These are phyloP conservation scores for Leucophenga varia DNA, from an alignment of 1,140 invertebrate species.

Conservation along the genomic window DNA sequence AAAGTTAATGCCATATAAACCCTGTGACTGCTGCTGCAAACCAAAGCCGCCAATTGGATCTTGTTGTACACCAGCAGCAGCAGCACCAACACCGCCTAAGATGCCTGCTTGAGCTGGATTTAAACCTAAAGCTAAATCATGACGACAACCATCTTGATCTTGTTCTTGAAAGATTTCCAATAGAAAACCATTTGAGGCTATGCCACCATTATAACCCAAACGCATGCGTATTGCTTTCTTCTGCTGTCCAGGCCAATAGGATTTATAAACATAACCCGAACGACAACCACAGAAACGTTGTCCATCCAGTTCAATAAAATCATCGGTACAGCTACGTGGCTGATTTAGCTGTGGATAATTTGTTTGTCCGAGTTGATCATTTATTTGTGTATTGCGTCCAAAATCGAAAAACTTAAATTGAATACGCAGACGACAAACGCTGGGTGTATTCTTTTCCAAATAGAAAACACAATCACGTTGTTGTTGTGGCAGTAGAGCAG, in stretches of 20 bases:
- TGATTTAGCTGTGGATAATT: constrained; percentile 2
- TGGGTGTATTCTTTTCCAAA: constrained; percentile 56
- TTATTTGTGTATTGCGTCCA: constrained; percentile 39
- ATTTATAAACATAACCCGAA: constrained; percentile 56
- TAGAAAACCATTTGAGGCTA: constrained; percentile 58
- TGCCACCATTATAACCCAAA: constrained; percentile 30
- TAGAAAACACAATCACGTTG: constrained; percentile 59
- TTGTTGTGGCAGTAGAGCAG: constrained; percentile 33
- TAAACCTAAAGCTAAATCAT: neutral
- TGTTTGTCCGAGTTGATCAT: constrained; percentile 6
- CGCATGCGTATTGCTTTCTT: constrained; percentile 54
- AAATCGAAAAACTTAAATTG: constrained; percentile 62
- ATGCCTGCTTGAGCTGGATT: constrained; percentile 1
- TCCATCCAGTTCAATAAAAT: constrained; percentile 61
- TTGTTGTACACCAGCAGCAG: neutral
- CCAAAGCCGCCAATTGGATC: constrained; percentile 1
- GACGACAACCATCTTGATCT: constrained; percentile 49
- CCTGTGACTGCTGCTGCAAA: neutral
- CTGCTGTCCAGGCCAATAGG: constrained; percentile 31
- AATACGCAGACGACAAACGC: constrained; percentile 59
- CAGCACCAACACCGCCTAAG: constrained; percentile 9
- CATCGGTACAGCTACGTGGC: constrained; percentile 49
- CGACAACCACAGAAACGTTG: constrained; percentile 62
- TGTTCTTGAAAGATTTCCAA: constrained; percentile 61
- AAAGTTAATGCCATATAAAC: no score